Evolutionary conservation across 2,888 invertebrate genomes (phyloP).

Genomic region (Hemistola chrysoprasaria): DNA sequence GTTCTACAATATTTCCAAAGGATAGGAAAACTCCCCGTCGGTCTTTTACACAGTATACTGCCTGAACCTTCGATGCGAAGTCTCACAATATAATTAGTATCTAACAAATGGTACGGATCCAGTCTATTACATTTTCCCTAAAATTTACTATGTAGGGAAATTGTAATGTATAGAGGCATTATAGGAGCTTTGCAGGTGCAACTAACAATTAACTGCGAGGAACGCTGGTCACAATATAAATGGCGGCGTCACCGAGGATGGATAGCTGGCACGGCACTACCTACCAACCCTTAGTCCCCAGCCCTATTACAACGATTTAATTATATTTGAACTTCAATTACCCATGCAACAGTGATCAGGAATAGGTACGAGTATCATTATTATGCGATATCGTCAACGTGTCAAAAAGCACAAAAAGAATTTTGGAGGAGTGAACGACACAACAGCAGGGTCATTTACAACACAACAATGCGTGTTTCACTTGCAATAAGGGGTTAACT

Average conservation of each 20-base stretch:
- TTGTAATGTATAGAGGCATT: too few relatives aligned
- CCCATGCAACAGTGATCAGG: constrained; percentile 26
- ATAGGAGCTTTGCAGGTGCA: constrained; percentile 56
- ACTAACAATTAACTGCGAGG: constrained; percentile 68
- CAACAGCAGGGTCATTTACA: constrained; percentile 65
- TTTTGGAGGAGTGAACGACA: too few relatives aligned
- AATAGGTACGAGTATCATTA: constrained; percentile 21
- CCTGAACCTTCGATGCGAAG: too few relatives aligned
- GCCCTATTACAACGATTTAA: constrained; percentile 58
- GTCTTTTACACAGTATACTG: too few relatives aligned
- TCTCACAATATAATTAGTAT: too few relatives aligned
- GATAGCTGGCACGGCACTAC: constrained; percentile 51
- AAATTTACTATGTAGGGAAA: too few relatives aligned
- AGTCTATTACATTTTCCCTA: too few relatives aligned
- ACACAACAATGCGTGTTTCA: constrained; percentile 69
- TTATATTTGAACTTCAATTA: constrained; percentile 51
- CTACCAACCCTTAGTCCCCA: constrained; percentile 32
- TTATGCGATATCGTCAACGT: constrained; percentile 26
- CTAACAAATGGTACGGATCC: too few relatives aligned
- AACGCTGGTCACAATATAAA: constrained; percentile 64
- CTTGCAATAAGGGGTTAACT: constrained; percentile 65
- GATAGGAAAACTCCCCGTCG: too few relatives aligned
- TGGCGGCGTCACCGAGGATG: constrained; percentile 64
- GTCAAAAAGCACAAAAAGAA: constrained; percentile 68
- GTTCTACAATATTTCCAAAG: too few relatives aligned